Conservation (phyloP, 2,888 invertebrate species). For the Drosophila birchii region DNA sequence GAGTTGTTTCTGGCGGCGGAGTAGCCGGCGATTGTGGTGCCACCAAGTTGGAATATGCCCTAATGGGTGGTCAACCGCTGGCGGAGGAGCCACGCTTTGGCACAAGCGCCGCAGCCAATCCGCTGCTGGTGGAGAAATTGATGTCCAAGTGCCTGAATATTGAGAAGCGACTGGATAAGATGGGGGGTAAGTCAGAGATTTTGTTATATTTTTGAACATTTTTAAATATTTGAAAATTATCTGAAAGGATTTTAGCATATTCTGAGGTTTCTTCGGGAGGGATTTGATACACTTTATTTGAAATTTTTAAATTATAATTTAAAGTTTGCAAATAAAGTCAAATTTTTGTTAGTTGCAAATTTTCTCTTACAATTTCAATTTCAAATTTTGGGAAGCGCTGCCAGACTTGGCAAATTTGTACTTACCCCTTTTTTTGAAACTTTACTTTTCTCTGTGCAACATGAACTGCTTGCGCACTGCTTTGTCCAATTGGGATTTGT, state of each 20-base stretch:
- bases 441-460: too few species aligned
- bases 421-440: too few species aligned
- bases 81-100: constrained; percentile 70
- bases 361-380: too few species aligned
- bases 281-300: too few species aligned
- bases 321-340: too few species aligned
- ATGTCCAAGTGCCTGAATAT: constrained; percentile 86
- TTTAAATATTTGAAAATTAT: not conserved
- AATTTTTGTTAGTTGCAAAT: too few species aligned
- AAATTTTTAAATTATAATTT: too few species aligned
- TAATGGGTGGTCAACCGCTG: constrained; percentile 47
- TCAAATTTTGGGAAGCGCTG: too few species aligned
- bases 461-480: too few species aligned
- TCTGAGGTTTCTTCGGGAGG: not conserved
- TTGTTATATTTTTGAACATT: not conserved
- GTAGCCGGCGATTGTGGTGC: constrained; percentile 35
- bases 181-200: constrained; percentile 58
- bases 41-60: constrained; percentile 47
- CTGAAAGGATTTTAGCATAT: rapidly evolving
- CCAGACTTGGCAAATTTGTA: too few species aligned
- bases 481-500: too few species aligned
- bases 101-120: constrained; percentile 90
- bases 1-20: not conserved
- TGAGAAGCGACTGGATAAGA: constrained; percentile 80
- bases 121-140: constrained; percentile 92